A percentile compares a stretch with the other conserved stretches of the same genome.
phyloP scores from a whole-genome alignment of 2,797 vertebrate genomes.

The Diglossa cyanea region DNA sequence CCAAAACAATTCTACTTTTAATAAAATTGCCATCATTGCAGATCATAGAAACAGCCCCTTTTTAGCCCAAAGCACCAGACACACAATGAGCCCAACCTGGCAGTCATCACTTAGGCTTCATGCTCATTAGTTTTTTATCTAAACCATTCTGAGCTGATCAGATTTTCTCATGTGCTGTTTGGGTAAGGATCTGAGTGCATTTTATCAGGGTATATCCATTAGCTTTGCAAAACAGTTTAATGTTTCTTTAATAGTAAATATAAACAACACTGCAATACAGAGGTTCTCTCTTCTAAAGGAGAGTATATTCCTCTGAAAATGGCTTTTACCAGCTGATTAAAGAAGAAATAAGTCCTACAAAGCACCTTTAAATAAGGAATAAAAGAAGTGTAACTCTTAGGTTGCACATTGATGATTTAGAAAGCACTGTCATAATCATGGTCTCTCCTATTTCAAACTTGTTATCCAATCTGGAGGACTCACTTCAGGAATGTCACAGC shows the following conservation, averaged over 20 bases:
- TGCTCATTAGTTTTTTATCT: not conserved
- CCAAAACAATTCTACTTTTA: conserved; percentile 17
- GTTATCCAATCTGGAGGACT: not conserved
- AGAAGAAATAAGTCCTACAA: not conserved
- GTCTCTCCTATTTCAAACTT: not conserved
- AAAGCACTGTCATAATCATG: not conserved
- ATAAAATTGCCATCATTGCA: conserved; percentile 9
- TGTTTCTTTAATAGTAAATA: not conserved
- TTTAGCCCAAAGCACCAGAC: conserved; percentile 10
- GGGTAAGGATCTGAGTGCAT: not conserved
- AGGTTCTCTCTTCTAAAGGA: not conserved
- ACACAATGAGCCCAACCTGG: not conserved
- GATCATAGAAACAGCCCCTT: not conserved
- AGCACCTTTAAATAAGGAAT: not conserved
- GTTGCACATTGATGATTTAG: not conserved
- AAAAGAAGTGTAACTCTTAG: not conserved
- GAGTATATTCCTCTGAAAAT: not conserved
- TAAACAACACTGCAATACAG: not conserved
- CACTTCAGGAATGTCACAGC: not conserved
- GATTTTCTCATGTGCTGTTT: not conserved
- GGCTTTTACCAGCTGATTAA: not conserved
- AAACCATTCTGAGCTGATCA: not conserved
- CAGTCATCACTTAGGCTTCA: conserved; percentile 6
- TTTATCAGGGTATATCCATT: not conserved
- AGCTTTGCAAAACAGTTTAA: not conserved